phyloP scores from a whole-genome alignment of 2,888 invertebrate species.

The Aporophyla lueneburgensis region DNA sequence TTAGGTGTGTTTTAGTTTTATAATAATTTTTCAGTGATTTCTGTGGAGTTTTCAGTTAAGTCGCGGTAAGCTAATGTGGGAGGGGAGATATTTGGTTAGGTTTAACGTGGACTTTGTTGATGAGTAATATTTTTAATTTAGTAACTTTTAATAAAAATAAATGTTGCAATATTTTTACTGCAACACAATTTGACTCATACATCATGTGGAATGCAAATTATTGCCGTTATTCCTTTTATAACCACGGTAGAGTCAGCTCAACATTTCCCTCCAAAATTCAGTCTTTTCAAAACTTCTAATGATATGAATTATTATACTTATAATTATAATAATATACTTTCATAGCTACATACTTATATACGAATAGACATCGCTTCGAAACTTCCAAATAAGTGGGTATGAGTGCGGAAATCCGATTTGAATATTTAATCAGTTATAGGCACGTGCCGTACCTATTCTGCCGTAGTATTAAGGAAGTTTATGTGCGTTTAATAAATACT shows the following conservation, averaged over 20 bases:
- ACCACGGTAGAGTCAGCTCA: neutral
- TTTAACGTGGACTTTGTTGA: slow-evolving; percentile 4
- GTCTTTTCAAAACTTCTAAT: neutral
- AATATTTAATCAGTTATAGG: slow-evolving; percentile 2
- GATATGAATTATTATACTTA: neutral
- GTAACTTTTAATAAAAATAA: neutral
- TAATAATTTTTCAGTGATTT: slow-evolving; percentile 55
- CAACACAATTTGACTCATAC: neutral
- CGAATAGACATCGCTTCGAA: neutral
- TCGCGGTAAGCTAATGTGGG: slow-evolving; percentile 53
- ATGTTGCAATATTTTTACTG: neutral
- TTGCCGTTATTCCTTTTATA: neutral
- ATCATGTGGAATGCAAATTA: neutral
- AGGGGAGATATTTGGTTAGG: slow-evolving; percentile 49
- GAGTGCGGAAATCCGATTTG: slow-evolving; percentile 1
- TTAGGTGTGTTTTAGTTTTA: slow-evolving; percentile 41
- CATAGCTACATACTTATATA: slow-evolving; percentile 2
- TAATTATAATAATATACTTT: neutral
- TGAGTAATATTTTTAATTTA: neutral
- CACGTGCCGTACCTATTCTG: neutral
- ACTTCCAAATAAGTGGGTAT: neutral
- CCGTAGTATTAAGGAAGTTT: neutral
- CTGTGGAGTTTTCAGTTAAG: slow-evolving; percentile 57
- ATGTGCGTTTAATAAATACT: neutral
- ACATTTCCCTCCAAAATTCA: slow-evolving; percentile 45